Evolutionary conservation across 2,888 invertebrate species (phyloP), one percentile per base, ranked within the genome.

Genomic region (Plusia festucae): DNA sequence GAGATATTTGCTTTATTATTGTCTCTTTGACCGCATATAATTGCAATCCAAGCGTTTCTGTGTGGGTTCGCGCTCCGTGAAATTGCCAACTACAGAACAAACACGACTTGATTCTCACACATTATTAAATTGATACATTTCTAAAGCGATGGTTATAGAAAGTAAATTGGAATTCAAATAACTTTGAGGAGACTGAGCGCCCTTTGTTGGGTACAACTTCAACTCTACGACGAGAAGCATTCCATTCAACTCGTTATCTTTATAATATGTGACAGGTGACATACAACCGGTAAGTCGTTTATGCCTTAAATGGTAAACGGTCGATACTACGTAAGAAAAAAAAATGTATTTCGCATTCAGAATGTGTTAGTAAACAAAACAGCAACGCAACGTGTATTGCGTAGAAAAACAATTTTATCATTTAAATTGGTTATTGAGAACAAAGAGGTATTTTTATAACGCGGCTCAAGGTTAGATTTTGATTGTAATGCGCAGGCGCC

Each of bases 211-310:
- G 62, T 65, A 53, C 57, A 40, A 58, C 61, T 73, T 66, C 44
- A 65, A 64, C 63, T 55, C 52, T 49, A 49, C 62, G 61, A 70
- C 65, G 54, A 76, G 71, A 78, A 70, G 81, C 82, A 86, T 86
- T 84, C 87, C 85, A 79, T 84, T 83, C 76, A 86, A 84, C 87
- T 83, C 80, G 84, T 86, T 86, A 85, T 85, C 78, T 85, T 83
- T 85, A 87, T 78, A 81, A 73, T 78, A 82, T 80, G 83, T 85
- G 91, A 89, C 93, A 93, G 91, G 90, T 92, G 93, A 89, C 88
- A 86, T 85, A 87, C 78, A 89, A 90, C 91, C 88, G 85, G 90
- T 89, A 86, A 84, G 82, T 74, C 72, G 86, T 85, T 87, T 89
- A 87, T 82, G 60, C 91, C 88, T 82, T 90, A 74, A 86, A 89